Evolutionary conservation across 2,888 invertebrate genomes (phyloP).

Genomic region (Sesamia inferens): DNA sequence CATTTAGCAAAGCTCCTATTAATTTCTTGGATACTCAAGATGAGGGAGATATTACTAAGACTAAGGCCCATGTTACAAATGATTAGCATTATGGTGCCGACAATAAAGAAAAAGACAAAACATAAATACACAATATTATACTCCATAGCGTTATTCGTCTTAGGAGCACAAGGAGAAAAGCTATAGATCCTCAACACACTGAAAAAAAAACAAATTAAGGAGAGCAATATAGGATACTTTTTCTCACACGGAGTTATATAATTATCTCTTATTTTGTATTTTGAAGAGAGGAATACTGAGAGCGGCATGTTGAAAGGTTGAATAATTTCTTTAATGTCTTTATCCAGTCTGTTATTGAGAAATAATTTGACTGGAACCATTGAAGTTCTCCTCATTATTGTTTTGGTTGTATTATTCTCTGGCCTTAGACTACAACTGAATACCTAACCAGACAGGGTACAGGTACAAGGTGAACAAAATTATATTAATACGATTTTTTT

Average conservation of each 20-base stretch:
- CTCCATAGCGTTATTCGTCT: accelerated
- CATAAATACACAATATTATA: background rate
- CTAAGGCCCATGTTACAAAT: background rate
- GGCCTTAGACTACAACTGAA: background rate
- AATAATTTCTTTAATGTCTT: background rate
- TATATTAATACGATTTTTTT: background rate
- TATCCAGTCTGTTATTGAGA: background rate
- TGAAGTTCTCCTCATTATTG: background rate
- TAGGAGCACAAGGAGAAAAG: background rate
- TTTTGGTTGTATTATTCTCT: background rate
- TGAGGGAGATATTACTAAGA: background rate
- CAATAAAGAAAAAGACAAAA: background rate
- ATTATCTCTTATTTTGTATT: slow-evolving; percentile 28
- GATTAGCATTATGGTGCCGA: background rate
- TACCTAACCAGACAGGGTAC: background rate
- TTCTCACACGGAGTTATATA: slow-evolving; percentile 15
- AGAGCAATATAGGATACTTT: background rate
- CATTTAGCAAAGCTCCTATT: background rate
- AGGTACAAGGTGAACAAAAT: background rate
- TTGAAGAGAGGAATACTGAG: slow-evolving; percentile 1
- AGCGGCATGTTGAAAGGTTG: slow-evolving; percentile 26
- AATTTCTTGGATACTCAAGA: background rate
- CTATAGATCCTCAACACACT: background rate
- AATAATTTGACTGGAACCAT: background rate
- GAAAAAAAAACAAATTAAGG: background rate